Evolutionary conservation across 2,797 vertebrate species (phyloP).

Genomic region (Sternarchorhynchus goeldii): DNA sequence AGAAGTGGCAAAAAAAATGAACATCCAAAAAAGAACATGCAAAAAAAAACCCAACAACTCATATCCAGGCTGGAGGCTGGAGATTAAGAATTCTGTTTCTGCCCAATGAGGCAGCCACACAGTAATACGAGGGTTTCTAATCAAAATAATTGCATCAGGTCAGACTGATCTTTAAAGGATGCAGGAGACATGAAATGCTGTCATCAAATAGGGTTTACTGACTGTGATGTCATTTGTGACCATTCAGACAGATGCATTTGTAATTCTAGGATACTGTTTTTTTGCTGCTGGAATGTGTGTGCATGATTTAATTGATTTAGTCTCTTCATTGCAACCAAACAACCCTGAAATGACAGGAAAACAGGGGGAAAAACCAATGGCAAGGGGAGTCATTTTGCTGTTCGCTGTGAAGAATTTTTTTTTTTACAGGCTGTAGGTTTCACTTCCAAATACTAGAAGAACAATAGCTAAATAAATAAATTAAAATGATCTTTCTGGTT

Average conservation of each 20-base stretch:
- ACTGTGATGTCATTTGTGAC: not conserved
- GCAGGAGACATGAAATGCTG: no score
- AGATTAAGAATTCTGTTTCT: slow-evolving; percentile 28
- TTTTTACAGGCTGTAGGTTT: no score
- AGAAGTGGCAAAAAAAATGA: not conserved
- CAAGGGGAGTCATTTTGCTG: no score
- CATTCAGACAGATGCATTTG: not conserved
- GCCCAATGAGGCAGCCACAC: not conserved
- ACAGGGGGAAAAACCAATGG: no score
- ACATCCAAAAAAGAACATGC: slow-evolving; percentile 13
- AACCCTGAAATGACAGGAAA: no score
- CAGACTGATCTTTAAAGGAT: slow-evolving; percentile 8
- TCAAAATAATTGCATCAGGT: not conserved
- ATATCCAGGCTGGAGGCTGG: slow-evolving; percentile 14
- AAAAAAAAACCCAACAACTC: slow-evolving; percentile 1
- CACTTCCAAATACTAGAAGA: no score
- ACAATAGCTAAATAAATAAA: no score
- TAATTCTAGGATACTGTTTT: not conserved
- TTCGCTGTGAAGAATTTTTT: no score
- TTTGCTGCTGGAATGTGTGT: not conserved
- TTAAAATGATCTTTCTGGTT: no score
- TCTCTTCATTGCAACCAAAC: not conserved
- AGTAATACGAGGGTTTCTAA: not conserved
- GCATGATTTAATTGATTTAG: not conserved
- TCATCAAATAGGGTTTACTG: not conserved